A percentile compares a stretch with the other conserved stretches of the same genome.
Evolutionary conservation across 2,797 vertebrate species (phyloP).

Genomic region (Erpetoichthys calabaricus): DNA sequence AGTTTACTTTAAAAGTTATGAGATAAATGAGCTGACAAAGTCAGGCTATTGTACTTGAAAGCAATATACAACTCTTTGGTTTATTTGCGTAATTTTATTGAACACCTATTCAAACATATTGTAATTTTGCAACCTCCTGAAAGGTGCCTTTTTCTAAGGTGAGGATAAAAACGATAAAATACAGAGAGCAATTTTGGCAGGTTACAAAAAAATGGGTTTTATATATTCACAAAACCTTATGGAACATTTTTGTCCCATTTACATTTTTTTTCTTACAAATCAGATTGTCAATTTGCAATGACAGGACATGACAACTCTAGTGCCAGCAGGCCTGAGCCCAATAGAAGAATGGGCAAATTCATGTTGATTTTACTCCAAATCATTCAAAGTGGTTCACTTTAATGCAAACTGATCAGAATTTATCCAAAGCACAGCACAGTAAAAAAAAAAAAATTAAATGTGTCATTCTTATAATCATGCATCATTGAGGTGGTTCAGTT

Average conservation of each 20-base stretch:
- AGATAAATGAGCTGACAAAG: constrained; percentile 73
- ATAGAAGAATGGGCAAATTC: constrained; percentile 56
- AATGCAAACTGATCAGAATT: constrained; percentile 61
- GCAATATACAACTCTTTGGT: not conserved
- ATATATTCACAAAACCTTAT: too few relatives aligned
- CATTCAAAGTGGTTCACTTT: constrained; percentile 64
- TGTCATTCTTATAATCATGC: constrained; percentile 52
- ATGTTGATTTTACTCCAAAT: constrained; percentile 71
- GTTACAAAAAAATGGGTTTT: too few relatives aligned
- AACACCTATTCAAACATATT: too few relatives aligned
- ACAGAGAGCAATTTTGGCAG: too few relatives aligned
- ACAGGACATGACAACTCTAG: constrained; percentile 55
- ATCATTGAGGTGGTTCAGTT: constrained; percentile 35
- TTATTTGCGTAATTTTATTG: too few relatives aligned
- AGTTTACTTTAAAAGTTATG: constrained; percentile 62
- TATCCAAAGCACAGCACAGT: constrained; percentile 43
- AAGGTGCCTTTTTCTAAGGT: too few relatives aligned
- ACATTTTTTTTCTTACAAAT: constrained; percentile 43
- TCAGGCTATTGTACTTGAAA: constrained; percentile 43
- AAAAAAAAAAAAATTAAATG: constrained; percentile 47
- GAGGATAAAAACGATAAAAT: too few relatives aligned
- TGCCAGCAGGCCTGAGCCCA: constrained; percentile 45
- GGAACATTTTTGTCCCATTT: not conserved
- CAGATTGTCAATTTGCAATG: constrained; percentile 58
- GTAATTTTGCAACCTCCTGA: too few relatives aligned